A percentile compares a stretch with the other conserved stretches of the same genome.
phyloP scores from a whole-genome alignment of 92 coral and sea anemone species.

The Zoanthus sociatus region DNA sequence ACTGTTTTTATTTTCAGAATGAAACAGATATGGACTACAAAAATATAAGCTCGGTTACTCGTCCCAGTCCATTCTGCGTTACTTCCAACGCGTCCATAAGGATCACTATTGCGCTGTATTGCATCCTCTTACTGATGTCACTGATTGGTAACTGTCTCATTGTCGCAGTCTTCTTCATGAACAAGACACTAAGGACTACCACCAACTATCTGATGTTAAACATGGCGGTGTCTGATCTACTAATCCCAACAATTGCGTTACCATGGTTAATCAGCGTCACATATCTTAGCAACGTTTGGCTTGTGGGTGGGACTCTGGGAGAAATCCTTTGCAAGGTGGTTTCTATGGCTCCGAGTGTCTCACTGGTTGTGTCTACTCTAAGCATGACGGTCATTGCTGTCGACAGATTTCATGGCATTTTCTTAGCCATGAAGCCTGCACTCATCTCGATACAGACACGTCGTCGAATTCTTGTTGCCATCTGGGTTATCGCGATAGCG shows the following conservation, averaged over 20 bases:
- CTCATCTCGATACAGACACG: constrained; percentile 24
- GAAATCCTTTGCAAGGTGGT: constrained; percentile 24
- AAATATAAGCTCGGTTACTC: neutral
- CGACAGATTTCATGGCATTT: constrained; percentile 36
- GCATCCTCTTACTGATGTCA: constrained; percentile 4
- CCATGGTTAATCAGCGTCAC: constrained; percentile 36
- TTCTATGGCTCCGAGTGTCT: constrained; percentile 2
- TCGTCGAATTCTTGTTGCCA: constrained; percentile 12
- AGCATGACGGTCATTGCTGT: constrained; percentile 38
- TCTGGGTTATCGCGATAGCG: constrained; percentile 8
- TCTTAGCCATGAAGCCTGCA: constrained; percentile 40
- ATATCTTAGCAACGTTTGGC: constrained; percentile 9
- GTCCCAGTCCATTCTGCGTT: constrained; percentile 34
- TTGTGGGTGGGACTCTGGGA: constrained; percentile 19
- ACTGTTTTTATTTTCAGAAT: constrained; percentile 16
- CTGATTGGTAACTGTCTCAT: constrained; percentile 14
- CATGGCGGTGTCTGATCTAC: constrained; percentile 34
- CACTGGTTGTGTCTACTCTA: constrained; percentile 29
- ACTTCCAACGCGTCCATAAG: constrained; percentile 10
- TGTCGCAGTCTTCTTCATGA: constrained; percentile 12
- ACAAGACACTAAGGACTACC: constrained; percentile 30
- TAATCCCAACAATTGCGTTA: constrained; percentile 4
- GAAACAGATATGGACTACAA: neutral
- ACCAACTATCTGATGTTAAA: constrained; percentile 30
- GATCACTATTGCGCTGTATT: constrained; percentile 5